Base-by-base conservation (phyloP, 1,140 invertebrate species). In the Medauroidea extradentata region DNA sequence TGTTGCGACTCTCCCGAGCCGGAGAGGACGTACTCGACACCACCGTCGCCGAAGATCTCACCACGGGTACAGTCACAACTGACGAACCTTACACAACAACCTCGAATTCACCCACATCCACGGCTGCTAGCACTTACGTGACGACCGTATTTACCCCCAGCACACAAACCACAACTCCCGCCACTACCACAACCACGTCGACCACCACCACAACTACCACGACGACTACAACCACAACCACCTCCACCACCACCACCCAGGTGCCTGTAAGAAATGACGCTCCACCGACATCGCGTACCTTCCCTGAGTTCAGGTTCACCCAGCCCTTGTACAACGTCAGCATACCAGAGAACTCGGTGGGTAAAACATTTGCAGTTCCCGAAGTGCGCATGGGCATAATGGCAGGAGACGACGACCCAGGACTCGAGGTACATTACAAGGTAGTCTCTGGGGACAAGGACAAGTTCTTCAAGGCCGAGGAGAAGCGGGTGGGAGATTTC, bases 391-490 rank as follows among this genome's bases (percentile, higher is more conserved):
- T 90, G 86, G 88, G 88, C 11, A 83, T 90, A 29, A 75, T 67
- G 21, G 46, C 77, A 18, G 67, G 80, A 11, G 83, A 87, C 57
- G 19, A 34, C 48, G 70, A 77, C 53, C 61, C 73, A 9, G 62
- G 68, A 5, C 61, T 75, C 0, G 66, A 68, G n/a, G 80, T 97
- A 13, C 85, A 87, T 59, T 94, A 86, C 73, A 86, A 87, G 65
- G 94, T 98, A 71, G 79, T 87, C 14, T 83, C 82, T 62, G 93
- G 93, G 24, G 92, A 97, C 74, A 83, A 85, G 24, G 87, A 93
- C 57, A 90, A 91, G 69, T 89, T 96, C 70, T 98, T 98, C 78
- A 95, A 94, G 72, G 91, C 91, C 0, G 94, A 96, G 71, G 86
- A 92, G 53, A 79, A 85, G 14, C 75, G 85, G 25, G 88, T 98